A percentile compares a stretch with the other conserved stretches of the same genome.
Conservation (phyloP, 1,140 invertebrate genomes). For the Eriocheir sinensis region DNA sequence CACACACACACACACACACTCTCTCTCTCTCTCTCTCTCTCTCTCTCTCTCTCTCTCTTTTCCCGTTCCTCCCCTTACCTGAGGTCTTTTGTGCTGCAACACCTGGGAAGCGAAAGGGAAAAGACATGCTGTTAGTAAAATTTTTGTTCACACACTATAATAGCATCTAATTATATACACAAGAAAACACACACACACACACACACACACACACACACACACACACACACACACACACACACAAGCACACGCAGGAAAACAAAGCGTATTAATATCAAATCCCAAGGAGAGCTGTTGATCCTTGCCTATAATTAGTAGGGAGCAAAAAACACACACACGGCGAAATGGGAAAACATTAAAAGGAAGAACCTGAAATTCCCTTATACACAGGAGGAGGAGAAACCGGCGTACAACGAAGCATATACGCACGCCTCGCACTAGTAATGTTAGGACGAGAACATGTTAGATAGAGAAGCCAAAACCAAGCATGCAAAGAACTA, state of each 20-base stretch:
- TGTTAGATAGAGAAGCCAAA: neutral
- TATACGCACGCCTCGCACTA: too few species aligned
- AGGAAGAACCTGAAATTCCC: neutral
- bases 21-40: neutral
- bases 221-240: constrained; percentile 21
- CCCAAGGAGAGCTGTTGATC: neutral
- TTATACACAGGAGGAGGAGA: neutral
- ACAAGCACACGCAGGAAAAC: neutral
- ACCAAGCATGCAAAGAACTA: neutral
- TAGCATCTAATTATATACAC: neutral
- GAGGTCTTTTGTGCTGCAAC: constrained; percentile 53
- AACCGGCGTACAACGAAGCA: too few species aligned
- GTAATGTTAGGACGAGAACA: neutral
- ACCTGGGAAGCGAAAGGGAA: constrained; percentile 51
- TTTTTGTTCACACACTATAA: constrained; percentile 15
- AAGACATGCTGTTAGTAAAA: constrained; percentile 55
- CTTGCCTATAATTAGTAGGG: neutral
- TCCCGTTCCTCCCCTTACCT: constrained; percentile 34
- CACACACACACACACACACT: too few species aligned
- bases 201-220: constrained; percentile 1
- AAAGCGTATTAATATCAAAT: neutral
- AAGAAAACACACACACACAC: neutral
- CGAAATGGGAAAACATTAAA: neutral
- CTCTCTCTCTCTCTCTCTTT: neutral
- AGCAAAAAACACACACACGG: neutral